These are phyloP conservation scores for Gyps fulvus DNA, from an alignment of 2,113 vertebrate species.

Conservation along the genomic window DNA sequence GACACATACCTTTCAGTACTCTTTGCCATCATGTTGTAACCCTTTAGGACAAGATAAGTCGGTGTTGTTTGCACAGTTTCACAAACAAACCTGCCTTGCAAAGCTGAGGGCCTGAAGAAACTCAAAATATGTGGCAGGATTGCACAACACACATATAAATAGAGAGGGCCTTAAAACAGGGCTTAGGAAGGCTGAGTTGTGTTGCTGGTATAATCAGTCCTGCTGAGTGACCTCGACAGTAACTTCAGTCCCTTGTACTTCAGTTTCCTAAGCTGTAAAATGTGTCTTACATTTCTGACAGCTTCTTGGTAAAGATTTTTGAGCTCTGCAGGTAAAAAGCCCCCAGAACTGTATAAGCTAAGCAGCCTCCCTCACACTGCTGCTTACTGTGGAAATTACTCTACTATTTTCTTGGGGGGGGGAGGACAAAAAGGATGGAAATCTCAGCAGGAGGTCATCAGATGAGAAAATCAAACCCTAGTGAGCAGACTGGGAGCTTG, in stretches of 20 bases:
- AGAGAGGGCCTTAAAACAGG: neutral
- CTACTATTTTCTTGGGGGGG: neutral
- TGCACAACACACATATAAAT: neutral
- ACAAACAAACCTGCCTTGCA: neutral
- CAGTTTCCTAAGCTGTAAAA: neutral
- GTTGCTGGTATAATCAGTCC: neutral
- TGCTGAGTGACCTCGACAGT: neutral
- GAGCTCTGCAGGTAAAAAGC: neutral
- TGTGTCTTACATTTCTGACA: neutral
- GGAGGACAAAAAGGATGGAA: neutral
- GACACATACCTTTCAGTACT: neutral
- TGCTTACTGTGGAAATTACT: neutral
- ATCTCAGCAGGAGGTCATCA: neutral
- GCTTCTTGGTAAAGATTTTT: neutral
- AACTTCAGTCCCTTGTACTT: neutral
- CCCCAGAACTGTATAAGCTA: neutral
- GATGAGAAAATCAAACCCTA: neutral
- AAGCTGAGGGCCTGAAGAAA: neutral
- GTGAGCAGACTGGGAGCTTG: neutral
- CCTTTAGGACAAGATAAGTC: neutral
- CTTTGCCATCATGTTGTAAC: accelerated
- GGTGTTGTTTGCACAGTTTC: neutral
- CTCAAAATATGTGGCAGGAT: neutral
- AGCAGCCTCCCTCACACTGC: neutral
- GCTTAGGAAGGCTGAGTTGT: neutral